Conservation (phyloP, 30 jellyfish, hydroid and myxozoan species). For the Aurelia sp. region DNA sequence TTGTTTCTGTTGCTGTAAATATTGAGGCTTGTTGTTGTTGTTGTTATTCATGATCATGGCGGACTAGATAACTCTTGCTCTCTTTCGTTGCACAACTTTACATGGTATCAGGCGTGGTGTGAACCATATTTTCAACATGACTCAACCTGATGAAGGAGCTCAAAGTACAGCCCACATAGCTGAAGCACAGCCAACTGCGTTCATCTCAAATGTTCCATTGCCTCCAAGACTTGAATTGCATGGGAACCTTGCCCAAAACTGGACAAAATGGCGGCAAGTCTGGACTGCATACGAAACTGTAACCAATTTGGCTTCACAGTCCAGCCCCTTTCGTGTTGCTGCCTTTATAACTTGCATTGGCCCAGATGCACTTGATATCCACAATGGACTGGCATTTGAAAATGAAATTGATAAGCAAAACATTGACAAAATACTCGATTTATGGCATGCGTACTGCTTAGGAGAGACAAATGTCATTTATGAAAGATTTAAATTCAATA, state of each 20-base stretch:
- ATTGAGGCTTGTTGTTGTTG: too few species aligned
- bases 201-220: constrained; percentile 11
- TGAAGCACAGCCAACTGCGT: constrained; percentile 7
- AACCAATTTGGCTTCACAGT: constrained; percentile 13
- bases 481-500: background rate
- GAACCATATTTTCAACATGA: too few species aligned
- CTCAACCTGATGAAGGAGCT: too few species aligned
- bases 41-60: too few species aligned
- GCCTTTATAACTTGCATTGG: constrained; percentile 16
- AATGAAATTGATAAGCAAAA: background rate
- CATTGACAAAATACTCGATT: constrained; percentile 1
- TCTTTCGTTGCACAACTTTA: too few species aligned
- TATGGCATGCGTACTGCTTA: background rate
- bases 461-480: too few species aligned
- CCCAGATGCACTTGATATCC: constrained; percentile 24
- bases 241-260: constrained; percentile 8
- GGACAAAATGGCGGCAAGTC: constrained; percentile 29
- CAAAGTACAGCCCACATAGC: constrained; percentile 2
- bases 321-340: constrained; percentile 13
- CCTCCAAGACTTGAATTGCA: constrained; percentile 16
- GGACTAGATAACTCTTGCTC: too few species aligned
- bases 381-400: constrained; percentile 13
- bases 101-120: too few species aligned
- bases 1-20: too few species aligned
- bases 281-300: constrained; percentile 18